Evolutionary conservation across 2,797 vertebrate species (phyloP).

Genomic region (Clarias laeviceps): DNA sequence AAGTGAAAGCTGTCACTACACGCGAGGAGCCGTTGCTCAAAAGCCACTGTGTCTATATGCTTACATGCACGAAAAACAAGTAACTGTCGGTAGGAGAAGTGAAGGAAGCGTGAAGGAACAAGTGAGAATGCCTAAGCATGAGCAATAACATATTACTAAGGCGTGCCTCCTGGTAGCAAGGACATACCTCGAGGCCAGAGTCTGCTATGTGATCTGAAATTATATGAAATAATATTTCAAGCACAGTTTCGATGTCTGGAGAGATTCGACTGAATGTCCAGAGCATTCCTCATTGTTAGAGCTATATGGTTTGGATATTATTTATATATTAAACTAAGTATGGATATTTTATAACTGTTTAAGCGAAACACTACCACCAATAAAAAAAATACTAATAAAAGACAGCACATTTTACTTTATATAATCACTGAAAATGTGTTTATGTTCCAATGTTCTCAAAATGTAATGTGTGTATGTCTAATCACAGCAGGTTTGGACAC

Average conservation of each 20-base stretch:
- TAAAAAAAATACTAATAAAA: not conserved
- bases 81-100: not conserved
- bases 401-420: not conserved
- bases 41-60: constrained; percentile 40
- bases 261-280: not conserved
- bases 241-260: too few relatives aligned
- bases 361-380: not conserved
- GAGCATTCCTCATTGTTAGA: not conserved
- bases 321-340: not conserved
- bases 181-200: not conserved
- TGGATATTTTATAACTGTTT: not conserved
- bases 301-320: not conserved
- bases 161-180: constrained; percentile 7
- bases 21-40: constrained; percentile 57
- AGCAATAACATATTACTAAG: constrained; percentile 10
- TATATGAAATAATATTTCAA: not conserved
- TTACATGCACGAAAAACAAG: constrained; percentile 39
- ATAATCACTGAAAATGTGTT: not conserved
- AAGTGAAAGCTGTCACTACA: constrained; percentile 48
- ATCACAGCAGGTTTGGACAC: not conserved
- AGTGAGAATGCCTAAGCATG: not conserved
- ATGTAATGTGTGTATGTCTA: not conserved
- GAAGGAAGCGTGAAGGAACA: constrained; percentile 11
- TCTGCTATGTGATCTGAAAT: not conserved
- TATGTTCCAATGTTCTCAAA: not conserved